Conservation (phyloP, 1,140 invertebrate genomes). For the Drusus annulatus region DNA sequence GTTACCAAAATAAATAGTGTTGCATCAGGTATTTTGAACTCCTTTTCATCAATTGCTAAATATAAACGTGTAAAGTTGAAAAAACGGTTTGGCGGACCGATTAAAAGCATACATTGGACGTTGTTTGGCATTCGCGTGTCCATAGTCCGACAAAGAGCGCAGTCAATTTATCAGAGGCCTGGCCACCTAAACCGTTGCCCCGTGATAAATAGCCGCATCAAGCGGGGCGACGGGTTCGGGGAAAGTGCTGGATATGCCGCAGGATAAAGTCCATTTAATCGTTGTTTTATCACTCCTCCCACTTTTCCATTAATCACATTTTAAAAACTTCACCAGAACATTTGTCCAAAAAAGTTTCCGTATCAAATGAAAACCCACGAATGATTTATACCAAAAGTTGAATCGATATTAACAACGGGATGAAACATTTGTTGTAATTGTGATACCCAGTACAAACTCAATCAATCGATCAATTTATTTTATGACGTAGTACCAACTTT, state of each 20-base stretch:
- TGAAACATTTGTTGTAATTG: too few species aligned
- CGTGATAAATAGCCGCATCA: constrained; percentile 51
- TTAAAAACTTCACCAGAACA: not conserved
- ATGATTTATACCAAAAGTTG: too few species aligned
- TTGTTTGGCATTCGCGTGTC: constrained; percentile 28
- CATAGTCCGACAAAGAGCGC: not conserved
- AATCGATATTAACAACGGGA: too few species aligned
- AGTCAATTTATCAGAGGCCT: constrained; percentile 49
- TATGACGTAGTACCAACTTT: too few species aligned
- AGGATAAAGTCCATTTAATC: constrained; percentile 43
- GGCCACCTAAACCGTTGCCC: constrained; percentile 40
- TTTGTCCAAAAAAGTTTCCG: not conserved
- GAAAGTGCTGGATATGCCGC: constrained; percentile 45
- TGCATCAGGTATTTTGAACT: too few species aligned
- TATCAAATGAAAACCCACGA: constrained; percentile 8
- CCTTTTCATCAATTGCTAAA: too few species aligned
- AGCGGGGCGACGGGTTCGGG: constrained; percentile 43
- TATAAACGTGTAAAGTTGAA: too few species aligned
- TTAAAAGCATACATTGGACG: too few species aligned
- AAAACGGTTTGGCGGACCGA: too few species aligned
- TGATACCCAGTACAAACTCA: too few species aligned
- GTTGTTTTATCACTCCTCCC: constrained; percentile 46
- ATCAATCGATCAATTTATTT: too few species aligned
- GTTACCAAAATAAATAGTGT: too few species aligned
- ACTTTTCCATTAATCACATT: constrained; percentile 34